Conservation (phyloP, 2,888 invertebrate genomes). For the Drosophila vallismaia region DNA sequence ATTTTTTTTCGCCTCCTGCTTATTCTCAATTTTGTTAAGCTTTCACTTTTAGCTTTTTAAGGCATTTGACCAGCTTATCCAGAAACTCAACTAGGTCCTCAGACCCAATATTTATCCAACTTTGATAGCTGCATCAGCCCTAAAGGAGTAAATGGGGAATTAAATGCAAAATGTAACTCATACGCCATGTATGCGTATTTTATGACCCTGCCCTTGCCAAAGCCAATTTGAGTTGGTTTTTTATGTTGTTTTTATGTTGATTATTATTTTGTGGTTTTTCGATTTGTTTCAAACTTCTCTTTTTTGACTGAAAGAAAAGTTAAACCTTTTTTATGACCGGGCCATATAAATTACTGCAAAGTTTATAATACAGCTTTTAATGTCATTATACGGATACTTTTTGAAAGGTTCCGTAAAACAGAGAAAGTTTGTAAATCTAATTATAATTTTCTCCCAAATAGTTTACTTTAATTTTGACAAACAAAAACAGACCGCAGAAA, state of each 20-base stretch:
- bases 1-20: constrained; percentile 18
- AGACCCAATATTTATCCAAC: neutral
- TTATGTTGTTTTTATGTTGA: constrained; percentile 39
- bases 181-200: constrained; percentile 35
- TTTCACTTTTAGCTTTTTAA: constrained; percentile 48
- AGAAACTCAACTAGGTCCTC: constrained; percentile 28
- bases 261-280: constrained; percentile 41
- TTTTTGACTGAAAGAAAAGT: constrained; percentile 3
- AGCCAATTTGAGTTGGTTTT: constrained; percentile 26
- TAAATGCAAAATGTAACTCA: constrained; percentile 40
- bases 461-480: constrained; percentile 14
- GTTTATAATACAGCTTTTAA: constrained; percentile 11
- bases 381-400: neutral
- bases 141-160: constrained; percentile 17
- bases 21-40: constrained; percentile 45
- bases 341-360: constrained; percentile 19
- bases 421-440: neutral
- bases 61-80: constrained; percentile 44
- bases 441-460: neutral
- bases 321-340: constrained; percentile 21
- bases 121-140: constrained; percentile 9
- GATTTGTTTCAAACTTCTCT: constrained; percentile 1
- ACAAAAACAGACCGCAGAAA: constrained; percentile 20
- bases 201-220: constrained; percentile 19
- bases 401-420: neutral